These are phyloP conservation scores for Sinotaia quadrata DNA, from an alignment of 2,888 invertebrate species.

Conservation along the genomic window DNA sequence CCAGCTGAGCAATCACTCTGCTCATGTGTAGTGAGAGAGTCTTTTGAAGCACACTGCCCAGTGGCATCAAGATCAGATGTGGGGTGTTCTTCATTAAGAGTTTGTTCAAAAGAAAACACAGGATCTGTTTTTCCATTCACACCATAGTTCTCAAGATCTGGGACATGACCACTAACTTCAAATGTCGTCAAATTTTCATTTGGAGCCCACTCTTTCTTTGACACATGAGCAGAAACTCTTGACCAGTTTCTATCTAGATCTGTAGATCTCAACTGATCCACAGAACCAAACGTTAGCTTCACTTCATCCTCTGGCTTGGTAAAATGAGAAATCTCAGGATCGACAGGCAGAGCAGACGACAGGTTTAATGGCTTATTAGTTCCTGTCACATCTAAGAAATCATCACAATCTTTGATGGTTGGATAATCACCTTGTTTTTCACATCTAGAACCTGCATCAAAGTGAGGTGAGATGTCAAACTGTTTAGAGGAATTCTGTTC, in stretches of 20 bases:
- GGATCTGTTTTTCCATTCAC: not conserved
- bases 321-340: constrained; percentile 9
- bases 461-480: no score
- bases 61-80: no score
- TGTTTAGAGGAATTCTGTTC: no score
- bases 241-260: constrained; percentile 21
- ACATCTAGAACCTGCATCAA: no score
- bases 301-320: not conserved
- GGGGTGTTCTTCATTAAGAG: no score
- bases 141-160: not conserved
- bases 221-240: not conserved
- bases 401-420: constrained; percentile 9
- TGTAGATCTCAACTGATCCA: not conserved
- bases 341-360: constrained; percentile 6
- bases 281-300: constrained; percentile 17
- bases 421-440: not conserved
- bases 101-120: not conserved
- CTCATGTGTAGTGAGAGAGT: no score
- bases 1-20: no score
- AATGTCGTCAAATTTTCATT: constrained; percentile 18
- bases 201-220: constrained; percentile 14
- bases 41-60: no score
- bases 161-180: constrained; percentile 4
- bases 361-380: not conserved
- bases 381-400: constrained; percentile 14